Percentiles rank a stretch among this genome's conserved stretches.
Conservation (phyloP, 2,797 vertebrate species). For the Mormyrus proboscirostris region DNA sequence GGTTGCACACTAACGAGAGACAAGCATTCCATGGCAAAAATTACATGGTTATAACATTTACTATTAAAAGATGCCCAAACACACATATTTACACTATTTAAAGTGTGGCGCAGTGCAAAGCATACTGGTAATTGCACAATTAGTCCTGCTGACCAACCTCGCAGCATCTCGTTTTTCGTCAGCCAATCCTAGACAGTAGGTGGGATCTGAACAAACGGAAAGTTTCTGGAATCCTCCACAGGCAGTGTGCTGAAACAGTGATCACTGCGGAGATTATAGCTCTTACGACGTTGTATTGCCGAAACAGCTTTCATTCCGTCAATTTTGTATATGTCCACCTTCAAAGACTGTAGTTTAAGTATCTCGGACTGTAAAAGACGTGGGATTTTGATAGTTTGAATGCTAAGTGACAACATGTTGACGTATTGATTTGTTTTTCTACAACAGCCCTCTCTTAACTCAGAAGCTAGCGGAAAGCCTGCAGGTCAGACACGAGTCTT, state of each 20-base stretch:
- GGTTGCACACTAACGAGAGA: neutral
- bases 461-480: constrained; percentile 92
- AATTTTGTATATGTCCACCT: neutral
- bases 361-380: neutral
- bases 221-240: neutral
- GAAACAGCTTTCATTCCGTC: neutral
- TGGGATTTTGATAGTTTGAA: neutral
- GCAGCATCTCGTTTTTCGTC: neutral
- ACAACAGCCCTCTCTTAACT: constrained; percentile 92
- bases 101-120: neutral
- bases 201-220: neutral
- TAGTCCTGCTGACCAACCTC: neutral
- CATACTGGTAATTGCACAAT: neutral
- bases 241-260: neutral
- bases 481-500: constrained; percentile 80
- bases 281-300: neutral
- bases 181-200: neutral
- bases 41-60: neutral
- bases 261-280: neutral
- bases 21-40: neutral
- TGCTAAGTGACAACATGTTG: neutral
- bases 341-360: neutral
- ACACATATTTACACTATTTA: neutral
- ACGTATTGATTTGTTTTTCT: constrained; percentile 10
- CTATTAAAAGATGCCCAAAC: neutral